Evolutionary conservation across 1,140 invertebrate species (phyloP).

Genomic region (Theocolax elegans): DNA sequence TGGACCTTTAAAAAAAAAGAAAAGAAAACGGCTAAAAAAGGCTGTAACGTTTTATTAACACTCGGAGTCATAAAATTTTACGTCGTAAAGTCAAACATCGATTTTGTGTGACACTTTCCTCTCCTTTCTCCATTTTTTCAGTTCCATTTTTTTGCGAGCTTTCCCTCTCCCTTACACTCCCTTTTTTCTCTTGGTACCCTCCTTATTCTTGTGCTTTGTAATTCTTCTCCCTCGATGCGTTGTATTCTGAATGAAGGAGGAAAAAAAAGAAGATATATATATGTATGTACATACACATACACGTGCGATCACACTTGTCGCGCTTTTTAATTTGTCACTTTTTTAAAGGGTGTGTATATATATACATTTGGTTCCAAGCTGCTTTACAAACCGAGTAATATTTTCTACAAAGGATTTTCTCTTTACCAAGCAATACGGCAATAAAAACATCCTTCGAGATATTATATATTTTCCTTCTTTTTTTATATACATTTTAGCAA

Average conservation of each 20-base stretch:
- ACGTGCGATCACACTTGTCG: too few relatives aligned
- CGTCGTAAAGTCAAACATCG: constrained; percentile 30
- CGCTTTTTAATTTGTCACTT: too few relatives aligned
- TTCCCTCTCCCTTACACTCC: neutral
- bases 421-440: too few relatives aligned
- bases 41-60: constrained; percentile 35
- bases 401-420: too few relatives aligned
- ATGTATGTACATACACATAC: neutral
- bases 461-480: too few relatives aligned
- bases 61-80: constrained; percentile 27
- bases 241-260: neutral
- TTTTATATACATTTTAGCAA: too few relatives aligned
- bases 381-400: too few relatives aligned
- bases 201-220: neutral
- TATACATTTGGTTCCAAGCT: too few relatives aligned
- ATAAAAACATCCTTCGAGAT: too few relatives aligned
- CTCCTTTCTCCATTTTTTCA: neutral
- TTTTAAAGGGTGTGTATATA: too few relatives aligned
- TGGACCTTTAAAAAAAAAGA: constrained; percentile 2
- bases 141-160: neutral
- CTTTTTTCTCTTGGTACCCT: neutral
- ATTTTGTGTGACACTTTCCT: constrained; percentile 20
- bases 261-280: neutral
- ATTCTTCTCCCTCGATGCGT: neutral
- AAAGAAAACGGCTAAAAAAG: constrained; percentile 13